Conservation (phyloP, 1,140 invertebrate genomes). For the Saxidomus purpurata region DNA sequence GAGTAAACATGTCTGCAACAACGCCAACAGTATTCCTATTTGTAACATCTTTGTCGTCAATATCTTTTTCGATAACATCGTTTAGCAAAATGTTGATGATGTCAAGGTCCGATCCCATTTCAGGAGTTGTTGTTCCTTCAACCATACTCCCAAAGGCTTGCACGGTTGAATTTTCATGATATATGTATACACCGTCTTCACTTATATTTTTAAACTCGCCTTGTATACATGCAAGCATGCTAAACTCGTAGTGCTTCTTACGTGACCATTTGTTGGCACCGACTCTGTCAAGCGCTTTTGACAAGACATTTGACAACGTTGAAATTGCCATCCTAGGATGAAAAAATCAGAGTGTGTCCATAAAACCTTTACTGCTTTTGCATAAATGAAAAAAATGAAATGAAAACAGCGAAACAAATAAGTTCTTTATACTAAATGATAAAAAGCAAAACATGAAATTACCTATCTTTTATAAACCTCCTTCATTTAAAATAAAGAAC, state of each 20-base stretch:
- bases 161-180: neutral
- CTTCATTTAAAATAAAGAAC: no score
- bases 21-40: neutral
- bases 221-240: neutral
- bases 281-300: neutral
- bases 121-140: conserved; percentile 43
- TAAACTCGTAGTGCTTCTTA: neutral
- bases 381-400: no score
- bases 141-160: neutral
- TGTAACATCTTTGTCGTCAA: neutral
- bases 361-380: no score
- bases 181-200: neutral
- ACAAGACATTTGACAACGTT: neutral
- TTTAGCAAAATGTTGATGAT: neutral
- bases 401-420: no score
- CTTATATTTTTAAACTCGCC: neutral
- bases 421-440: no score
- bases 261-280: neutral
- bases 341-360: no score
- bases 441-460: no score
- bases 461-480: no score
- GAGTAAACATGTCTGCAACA: conserved; percentile 6
- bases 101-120: neutral
- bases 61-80: neutral
- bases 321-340: no score